phyloP scores from a whole-genome alignment of 2,113 vertebrate genomes.

The Pygoscelis antarcticus region DNA sequence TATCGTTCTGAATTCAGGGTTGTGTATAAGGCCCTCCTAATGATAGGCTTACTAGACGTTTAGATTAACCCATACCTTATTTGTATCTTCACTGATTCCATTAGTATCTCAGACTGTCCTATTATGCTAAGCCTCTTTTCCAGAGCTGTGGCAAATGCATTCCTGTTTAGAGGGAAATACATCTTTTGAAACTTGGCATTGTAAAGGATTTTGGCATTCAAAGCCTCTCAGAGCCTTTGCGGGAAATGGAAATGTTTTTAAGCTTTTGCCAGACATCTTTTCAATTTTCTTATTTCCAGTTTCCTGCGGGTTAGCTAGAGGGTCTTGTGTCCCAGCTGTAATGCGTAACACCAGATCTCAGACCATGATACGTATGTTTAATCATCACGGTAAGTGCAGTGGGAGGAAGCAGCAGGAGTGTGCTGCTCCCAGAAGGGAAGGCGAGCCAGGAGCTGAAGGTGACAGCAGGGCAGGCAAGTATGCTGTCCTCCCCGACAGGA shows the following conservation, averaged over 20 bases:
- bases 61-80: not conserved
- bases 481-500: not conserved
- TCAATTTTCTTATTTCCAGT: not conserved
- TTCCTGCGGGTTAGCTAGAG: not conserved
- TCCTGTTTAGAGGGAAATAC: not conserved
- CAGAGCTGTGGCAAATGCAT: not conserved
- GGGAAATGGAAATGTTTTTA: not conserved
- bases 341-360: not conserved
- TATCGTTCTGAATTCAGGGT: not conserved
- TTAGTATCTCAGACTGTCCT: not conserved
- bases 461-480: not conserved
- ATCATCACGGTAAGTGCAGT: not conserved
- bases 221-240: not conserved
- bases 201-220: not conserved
- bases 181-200: not conserved
- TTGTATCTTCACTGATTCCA: constrained; percentile 1
- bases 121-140: constrained; percentile 13
- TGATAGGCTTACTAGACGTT: not conserved
- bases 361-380: not conserved
- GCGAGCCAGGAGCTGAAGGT: not conserved
- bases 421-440: not conserved
- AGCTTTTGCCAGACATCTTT: not conserved
- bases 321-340: not conserved
- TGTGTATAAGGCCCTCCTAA: not conserved
- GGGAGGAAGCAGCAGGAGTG: not conserved